Evolutionary conservation across 1,140 invertebrate species (phyloP), one percentile per base, ranked within the genome.

Genomic region (Telenomus remus): DNA sequence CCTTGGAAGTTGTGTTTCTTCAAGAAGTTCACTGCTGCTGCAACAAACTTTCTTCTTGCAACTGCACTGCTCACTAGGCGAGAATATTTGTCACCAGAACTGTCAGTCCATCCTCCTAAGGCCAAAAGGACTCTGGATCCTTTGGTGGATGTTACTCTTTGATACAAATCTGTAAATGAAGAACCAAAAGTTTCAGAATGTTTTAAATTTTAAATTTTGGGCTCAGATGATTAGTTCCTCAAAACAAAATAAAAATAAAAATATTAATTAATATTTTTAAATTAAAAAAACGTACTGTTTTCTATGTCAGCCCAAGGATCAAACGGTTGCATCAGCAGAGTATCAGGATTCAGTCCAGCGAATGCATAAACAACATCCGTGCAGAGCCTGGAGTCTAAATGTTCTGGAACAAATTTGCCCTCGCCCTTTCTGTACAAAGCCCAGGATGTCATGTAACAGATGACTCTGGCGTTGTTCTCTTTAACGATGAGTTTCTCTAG

Each of bases 381-480:
- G 80, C 96, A 98, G 0, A 97, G 89, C 42, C 88, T 86, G 0
- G 92, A 89, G 79, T 97, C 94, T 0, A 97, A 86, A 72, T 95
- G 91, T 87, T 97, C 95, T 0, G 96, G 96, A 0, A 94, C 92
- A 83, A 95, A 97, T 85, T 94, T 93, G 7, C 93, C 95, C 60
- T 94, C 92, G 0, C 90, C 92, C 76, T 94, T 94, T 46, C 96
- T 90, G 80, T 96, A 95, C 81, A 95, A 92, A 0, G 95, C 92
- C 96, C 96, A 97, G 78, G 93, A 97, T 0, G 95, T 95, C 78
- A 96, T 90, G 79, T 97, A 97, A 84, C 96, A 97, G 0, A 96
- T 91, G 0, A 97, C 92, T 69, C 90, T 90, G 3, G 87, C 84
- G 1, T 79, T 80, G 0, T 84, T 82, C 0, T 85, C 61, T 1